Evolutionary conservation across 2,888 invertebrate genomes (phyloP), one percentile per base, ranked within the genome.

Genomic region (Trissoscelio sp.): DNA sequence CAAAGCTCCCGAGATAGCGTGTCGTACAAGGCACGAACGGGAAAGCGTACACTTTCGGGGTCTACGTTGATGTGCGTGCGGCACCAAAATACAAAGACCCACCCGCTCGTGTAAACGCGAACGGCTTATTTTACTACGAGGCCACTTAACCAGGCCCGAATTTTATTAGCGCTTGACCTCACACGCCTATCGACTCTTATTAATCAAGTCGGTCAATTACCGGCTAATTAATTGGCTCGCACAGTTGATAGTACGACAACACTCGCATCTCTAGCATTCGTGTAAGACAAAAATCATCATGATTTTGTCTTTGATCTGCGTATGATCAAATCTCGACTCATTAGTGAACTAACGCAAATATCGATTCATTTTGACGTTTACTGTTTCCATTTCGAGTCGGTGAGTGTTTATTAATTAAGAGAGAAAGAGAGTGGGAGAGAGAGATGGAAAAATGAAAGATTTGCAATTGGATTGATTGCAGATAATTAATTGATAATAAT

Each of bases 121-220:
- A n/a, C n/a, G n/a, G n/a, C n/a, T 34, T 39, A 39, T 39, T 12
- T 39, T 12, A 39, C 12, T 3, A 39, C 12, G 3, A 44, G 12
- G 24, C 39, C n/a, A 51, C 53, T 69, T 69, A 57, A 69, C 20
- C 55, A 24, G 44, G 2, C 2, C 12, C 39, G 20, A 55, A 55
- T 44, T 14, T 69, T 69, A 69, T 57, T 69, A 57, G 44, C 69
- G 55, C 55, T 39, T 31, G 64, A 55, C 60, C 39, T 39, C 44
- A 46, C 48, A 14, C 46, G 34, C 53, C 51, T 22, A 34, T 31
- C 31, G 34, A 60, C 66, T 72, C 16, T 51, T 46, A 55, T 66
- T 72, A 66, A 72, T 66, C 44, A 57, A 42, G 42, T 51, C 48
- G 60, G 66, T 44, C 79, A 66, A 72, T 79, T 66, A 79, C 39